A percentile compares a stretch with the other conserved stretches of the same genome.
Conservation (phyloP, 2,113 vertebrate species). For the Mustela nigripes region DNA sequence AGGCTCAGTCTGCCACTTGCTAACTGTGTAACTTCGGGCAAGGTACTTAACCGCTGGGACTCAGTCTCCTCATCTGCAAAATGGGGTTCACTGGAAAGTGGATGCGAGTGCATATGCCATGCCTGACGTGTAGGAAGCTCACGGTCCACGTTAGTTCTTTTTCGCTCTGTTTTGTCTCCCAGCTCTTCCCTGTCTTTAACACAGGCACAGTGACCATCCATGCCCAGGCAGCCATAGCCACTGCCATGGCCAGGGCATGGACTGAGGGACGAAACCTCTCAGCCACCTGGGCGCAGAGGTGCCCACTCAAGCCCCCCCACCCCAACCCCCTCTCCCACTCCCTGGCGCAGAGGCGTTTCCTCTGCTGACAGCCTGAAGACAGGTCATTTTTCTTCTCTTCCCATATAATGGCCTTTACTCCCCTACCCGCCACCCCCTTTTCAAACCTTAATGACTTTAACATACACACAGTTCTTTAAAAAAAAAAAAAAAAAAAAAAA, state of each 20-base stretch:
- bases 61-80: neutral
- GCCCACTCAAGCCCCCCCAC: neutral
- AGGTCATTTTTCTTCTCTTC: constrained; percentile 81
- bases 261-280: neutral
- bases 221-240: neutral
- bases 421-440: neutral
- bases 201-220: neutral
- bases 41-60: neutral
- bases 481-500: constrained; percentile 48
- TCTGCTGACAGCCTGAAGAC: constrained; percentile 78
- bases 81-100: too few species aligned
- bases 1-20: neutral
- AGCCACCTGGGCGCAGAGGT: neutral
- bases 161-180: neutral
- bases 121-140: accelerated
- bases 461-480: constrained; percentile 74
- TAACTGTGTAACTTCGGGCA: neutral
- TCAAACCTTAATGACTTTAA: constrained; percentile 83
- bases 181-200: neutral
- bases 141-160: neutral
- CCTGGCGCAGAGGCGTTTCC: constrained; percentile 60
- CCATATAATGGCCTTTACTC: constrained; percentile 71
- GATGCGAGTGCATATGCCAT: accelerated
- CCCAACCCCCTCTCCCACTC: neutral
- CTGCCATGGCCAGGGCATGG: neutral